These are phyloP conservation scores for Bombus pyrosoma DNA, from an alignment of 1,140 invertebrate genomes.

Conservation along the genomic window DNA sequence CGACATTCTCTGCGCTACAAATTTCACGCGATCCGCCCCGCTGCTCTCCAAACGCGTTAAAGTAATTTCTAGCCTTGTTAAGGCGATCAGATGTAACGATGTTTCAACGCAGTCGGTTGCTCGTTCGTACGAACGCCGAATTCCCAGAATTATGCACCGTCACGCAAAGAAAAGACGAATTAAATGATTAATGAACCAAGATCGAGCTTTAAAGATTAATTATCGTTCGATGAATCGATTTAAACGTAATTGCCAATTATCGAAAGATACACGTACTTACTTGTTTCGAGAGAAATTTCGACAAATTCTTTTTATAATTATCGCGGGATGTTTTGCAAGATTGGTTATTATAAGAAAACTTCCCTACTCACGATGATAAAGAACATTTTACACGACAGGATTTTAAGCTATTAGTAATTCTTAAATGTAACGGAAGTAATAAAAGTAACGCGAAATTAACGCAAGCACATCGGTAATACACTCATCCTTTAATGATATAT, in stretches of 20 bases:
- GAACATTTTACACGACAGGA: no score
- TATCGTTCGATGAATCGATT: not conserved
- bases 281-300: not conserved
- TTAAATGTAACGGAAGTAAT: not conserved
- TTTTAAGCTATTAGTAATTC: not conserved
- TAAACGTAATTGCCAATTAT: not conserved
- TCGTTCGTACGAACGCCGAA: not conserved
- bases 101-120: not conserved
- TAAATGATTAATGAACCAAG: not conserved
- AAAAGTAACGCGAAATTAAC: not conserved
- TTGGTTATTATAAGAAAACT: not conserved
- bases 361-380: not conserved
- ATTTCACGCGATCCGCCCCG: slow-evolving; percentile 10
- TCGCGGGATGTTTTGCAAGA: not conserved
- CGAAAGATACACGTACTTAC: not conserved
- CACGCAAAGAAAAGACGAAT: not conserved
- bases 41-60: slow-evolving; percentile 1
- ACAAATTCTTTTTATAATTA: not conserved
- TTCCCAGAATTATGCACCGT: not conserved
- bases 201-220: not conserved
- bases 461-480: not conserved
- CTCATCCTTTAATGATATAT: no score
- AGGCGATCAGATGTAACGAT: not conserved
- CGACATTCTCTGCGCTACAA: slow-evolving; percentile 37
- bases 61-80: slow-evolving; percentile 31